These are phyloP conservation scores for Atopsyche davidsoni DNA, from an alignment of 1,140 invertebrate genomes.

Conservation along the genomic window DNA sequence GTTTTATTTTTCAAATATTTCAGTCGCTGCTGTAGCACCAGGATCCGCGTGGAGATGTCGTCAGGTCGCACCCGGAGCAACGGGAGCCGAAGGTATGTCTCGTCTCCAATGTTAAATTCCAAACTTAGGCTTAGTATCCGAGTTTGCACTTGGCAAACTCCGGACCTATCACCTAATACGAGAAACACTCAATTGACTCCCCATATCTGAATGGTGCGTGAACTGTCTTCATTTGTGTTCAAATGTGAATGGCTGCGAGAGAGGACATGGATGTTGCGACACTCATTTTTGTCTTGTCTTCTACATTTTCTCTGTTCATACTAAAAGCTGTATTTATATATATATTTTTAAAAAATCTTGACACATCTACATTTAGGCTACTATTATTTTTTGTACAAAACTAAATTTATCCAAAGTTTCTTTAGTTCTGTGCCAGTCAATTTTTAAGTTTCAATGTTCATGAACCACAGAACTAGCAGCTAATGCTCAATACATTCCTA, in stretches of 20 bases:
- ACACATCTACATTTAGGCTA: too few relatives aligned
- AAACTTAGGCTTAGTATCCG: not conserved
- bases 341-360: too few relatives aligned
- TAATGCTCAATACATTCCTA: too few relatives aligned
- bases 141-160: not conserved
- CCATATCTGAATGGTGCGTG: not conserved
- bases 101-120: not conserved
- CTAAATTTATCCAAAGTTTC: too few relatives aligned
- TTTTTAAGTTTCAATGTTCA: too few relatives aligned
- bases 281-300: too few relatives aligned
- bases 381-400: too few relatives aligned
- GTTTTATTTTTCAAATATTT: too few relatives aligned
- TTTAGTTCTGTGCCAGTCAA: too few relatives aligned
- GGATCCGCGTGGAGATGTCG: conserved; percentile 83
- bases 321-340: too few relatives aligned
- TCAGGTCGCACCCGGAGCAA: conserved; percentile 73
- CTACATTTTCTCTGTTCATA: too few relatives aligned
- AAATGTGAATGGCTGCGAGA: not conserved
- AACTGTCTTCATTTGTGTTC: not conserved
- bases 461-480: too few relatives aligned
- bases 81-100: conserved; percentile 39
- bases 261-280: not conserved
- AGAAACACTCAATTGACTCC: not conserved
- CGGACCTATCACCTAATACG: not conserved
- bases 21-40: conserved; percentile 74